These are phyloP conservation scores for Chinchilla lanigera DNA, from an alignment of 2,113 vertebrate genomes.

Conservation along the genomic window DNA sequence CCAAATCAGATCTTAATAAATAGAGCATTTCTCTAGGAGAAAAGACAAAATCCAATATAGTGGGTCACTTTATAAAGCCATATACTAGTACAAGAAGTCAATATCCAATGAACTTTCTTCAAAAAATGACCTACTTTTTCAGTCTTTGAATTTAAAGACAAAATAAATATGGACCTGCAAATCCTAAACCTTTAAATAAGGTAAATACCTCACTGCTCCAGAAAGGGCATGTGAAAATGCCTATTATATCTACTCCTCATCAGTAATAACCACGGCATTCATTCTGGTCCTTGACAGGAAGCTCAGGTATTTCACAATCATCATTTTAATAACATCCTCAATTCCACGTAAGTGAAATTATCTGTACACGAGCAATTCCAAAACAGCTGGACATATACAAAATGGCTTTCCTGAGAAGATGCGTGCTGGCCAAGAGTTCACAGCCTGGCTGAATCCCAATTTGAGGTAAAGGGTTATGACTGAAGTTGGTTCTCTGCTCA, in stretches of 20 bases:
- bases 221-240: conserved; percentile 21
- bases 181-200: conserved; percentile 13
- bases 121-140: conserved; percentile 43
- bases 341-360: conserved; percentile 1
- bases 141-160: conserved; percentile 55
- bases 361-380: neutral
- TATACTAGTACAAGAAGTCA: conserved; percentile 54
- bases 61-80: conserved; percentile 11
- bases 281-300: conserved; percentile 15
- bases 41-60: conserved; percentile 46
- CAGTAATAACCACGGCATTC: conserved; percentile 10
- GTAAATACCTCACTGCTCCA: neutral
- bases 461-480: neutral
- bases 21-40: conserved; percentile 27
- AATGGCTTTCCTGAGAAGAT: neutral
- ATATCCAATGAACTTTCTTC: conserved; percentile 44
- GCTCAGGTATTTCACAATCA: conserved; percentile 17
- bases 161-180: conserved; percentile 17
- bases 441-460: neutral
- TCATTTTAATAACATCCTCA: conserved; percentile 46
- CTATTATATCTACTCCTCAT: neutral
- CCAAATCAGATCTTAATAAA: conserved; percentile 33
- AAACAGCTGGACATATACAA: neutral
- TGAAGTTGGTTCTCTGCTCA: neutral
- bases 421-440: neutral